These are phyloP conservation scores for Corvus hawaiiensis DNA, from an alignment of 2,113 vertebrate species.

Conservation along the genomic window DNA sequence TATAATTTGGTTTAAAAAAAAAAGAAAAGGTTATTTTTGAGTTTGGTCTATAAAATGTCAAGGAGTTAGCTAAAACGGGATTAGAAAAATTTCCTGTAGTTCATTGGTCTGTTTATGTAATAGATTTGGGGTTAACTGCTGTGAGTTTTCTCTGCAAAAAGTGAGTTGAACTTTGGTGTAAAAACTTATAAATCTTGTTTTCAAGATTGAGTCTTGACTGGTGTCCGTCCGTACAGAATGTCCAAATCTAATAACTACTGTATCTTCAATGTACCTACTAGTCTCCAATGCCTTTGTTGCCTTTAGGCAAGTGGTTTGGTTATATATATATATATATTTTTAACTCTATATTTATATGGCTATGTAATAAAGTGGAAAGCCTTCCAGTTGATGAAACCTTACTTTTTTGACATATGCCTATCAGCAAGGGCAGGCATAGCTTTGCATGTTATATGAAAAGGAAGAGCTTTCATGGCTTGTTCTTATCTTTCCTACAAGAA, in stretches of 20 bases:
- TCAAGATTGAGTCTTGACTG: background rate
- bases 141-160: background rate
- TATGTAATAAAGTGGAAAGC: background rate
- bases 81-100: background rate
- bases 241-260: background rate
- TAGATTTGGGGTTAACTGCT: background rate
- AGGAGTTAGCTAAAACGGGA: background rate
- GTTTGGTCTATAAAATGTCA: background rate
- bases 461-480: background rate
- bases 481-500: background rate
- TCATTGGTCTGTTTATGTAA: background rate
- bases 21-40: background rate
- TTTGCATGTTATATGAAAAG: background rate
- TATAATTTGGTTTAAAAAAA: background rate
- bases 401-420: background rate
- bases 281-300: background rate
- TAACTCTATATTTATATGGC: background rate
- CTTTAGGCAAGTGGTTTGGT: background rate
- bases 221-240: background rate
- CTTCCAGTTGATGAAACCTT: background rate
- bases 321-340: background rate
- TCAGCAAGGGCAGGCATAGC: background rate
- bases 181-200: background rate
- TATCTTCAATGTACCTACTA: background rate
- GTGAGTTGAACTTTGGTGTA: background rate